A percentile compares a stretch with the other conserved stretches of the same genome.
phyloP scores from a whole-genome alignment of 1,140 invertebrate species.

The Sweltsa coloradensis region DNA sequence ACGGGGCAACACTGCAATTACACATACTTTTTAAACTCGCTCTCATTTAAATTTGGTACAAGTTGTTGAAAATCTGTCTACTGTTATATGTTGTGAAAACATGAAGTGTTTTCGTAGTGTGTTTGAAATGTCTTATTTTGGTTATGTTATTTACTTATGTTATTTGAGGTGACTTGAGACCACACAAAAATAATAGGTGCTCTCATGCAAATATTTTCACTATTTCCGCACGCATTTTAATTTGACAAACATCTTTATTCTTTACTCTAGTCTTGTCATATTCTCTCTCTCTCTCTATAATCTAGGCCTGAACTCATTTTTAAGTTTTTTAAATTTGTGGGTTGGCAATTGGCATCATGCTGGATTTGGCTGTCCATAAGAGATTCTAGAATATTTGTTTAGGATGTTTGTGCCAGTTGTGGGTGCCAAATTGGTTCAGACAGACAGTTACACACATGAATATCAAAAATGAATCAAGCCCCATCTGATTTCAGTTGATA shows the following conservation, averaged over 20 bases:
- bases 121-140: too few species aligned
- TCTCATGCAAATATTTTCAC: conserved; percentile 11
- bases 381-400: too few species aligned
- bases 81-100: not conserved
- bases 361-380: too few species aligned
- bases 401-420: too few species aligned
- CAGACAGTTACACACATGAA: too few species aligned
- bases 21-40: not conserved
- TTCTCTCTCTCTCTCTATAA: not conserved
- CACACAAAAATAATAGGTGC: not conserved
- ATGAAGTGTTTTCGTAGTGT: not conserved
- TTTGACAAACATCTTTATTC: not conserved
- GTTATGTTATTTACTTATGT: conserved; percentile 2
- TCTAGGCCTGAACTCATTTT: not conserved
- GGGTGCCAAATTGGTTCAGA: too few species aligned
- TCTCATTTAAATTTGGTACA: not conserved
- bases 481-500: too few species aligned
- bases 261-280: not conserved
- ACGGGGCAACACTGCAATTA: too few species aligned
- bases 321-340: conserved; percentile 6
- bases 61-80: not conserved
- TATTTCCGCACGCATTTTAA: conserved; percentile 6
- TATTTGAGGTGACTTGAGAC: not conserved
- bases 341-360: conserved; percentile 17
- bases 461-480: too few species aligned